Base-by-base conservation (phyloP, 2,888 invertebrate species). In the Catotricha subobsoleta region DNA sequence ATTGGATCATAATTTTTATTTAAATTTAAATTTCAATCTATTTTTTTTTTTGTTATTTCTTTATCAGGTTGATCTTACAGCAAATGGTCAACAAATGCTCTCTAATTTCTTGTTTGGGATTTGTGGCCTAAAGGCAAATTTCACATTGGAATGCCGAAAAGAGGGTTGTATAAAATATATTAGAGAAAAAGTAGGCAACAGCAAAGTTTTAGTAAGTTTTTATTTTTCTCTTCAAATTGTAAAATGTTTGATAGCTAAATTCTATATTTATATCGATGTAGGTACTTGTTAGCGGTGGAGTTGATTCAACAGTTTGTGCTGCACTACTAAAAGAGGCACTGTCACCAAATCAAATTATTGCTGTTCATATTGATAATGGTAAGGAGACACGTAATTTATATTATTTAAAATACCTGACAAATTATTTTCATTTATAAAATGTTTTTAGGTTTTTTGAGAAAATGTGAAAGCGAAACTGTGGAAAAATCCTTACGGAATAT, bases 281-380 rank as follows among this genome's bases (percentile, higher is more conserved):
- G 80, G 75, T 91, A 59, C 64, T 95, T 55, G 80, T 94, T 41
- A 95, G 95, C 60, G 98, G 98, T 16, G 98, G 98, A 20, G 98
- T 98, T 5, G 98, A 99, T 66, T 98, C 97, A 1, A 91, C 97
- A n/a, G 98, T 99, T 9, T 98, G 97, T 67, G 95, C 95, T 20
- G 95, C 95, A 18, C 67, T 99, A 45, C 68, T 98, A 40, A 80
- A 87, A 60, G 82, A 82, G 59, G 92, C 97, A 9, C 68, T 99
- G 39, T 73, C 76, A 45, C 79, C 81, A 51, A 82, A 86, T 52
- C 90, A 92, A 64, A 79, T 98, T 44, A 87, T 95, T 54, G 95
- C 95, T 21, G 73, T 97, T 48, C 97, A 98, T 66, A 88, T 98
- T 52, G 95, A 98, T 63, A 97, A 98, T 60, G 98, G 98, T 72